phyloP scores from a whole-genome alignment of 1,140 invertebrate species.

The Dermatophagoides farinae region DNA sequence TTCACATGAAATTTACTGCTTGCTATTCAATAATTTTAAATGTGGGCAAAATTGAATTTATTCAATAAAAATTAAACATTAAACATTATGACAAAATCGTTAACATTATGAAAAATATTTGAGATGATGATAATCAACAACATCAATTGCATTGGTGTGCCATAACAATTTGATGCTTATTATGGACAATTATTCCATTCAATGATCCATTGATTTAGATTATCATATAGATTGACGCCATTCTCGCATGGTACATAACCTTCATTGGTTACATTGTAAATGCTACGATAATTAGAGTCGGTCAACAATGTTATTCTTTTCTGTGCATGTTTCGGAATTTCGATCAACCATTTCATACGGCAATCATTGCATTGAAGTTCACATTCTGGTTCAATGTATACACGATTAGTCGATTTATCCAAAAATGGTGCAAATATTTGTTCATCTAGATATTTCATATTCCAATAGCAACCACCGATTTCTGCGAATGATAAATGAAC shows the following conservation, averaged over 20 bases:
- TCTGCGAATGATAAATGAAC: slow-evolving; percentile 1
- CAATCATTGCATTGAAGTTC: background rate
- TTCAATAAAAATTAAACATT: no score
- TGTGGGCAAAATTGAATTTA: no score
- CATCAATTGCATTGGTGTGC: no score
- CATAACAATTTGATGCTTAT: no score
- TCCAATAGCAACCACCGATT: slow-evolving; percentile 4
- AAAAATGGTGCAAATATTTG: slow-evolving; percentile 8
- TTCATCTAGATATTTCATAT: background rate
- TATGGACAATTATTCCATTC: background rate
- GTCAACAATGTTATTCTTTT: background rate
- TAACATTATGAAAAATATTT: no score
- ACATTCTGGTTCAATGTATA: slow-evolving; percentile 10
- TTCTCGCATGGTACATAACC: slow-evolving; percentile 2
- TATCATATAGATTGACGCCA: slow-evolving; percentile 4
- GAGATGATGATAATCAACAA: no score
- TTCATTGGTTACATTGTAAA: background rate
- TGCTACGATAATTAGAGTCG: background rate
- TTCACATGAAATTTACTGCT: no score
- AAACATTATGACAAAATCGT: no score
- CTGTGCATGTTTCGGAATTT: background rate
- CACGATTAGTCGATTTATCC: background rate
- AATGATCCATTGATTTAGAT: background rate
- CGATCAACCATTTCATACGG: slow-evolving; percentile 4
- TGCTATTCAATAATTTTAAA: no score